Evolutionary conservation across 1,140 invertebrate genomes (phyloP).

Genomic region (Formica selysi): DNA sequence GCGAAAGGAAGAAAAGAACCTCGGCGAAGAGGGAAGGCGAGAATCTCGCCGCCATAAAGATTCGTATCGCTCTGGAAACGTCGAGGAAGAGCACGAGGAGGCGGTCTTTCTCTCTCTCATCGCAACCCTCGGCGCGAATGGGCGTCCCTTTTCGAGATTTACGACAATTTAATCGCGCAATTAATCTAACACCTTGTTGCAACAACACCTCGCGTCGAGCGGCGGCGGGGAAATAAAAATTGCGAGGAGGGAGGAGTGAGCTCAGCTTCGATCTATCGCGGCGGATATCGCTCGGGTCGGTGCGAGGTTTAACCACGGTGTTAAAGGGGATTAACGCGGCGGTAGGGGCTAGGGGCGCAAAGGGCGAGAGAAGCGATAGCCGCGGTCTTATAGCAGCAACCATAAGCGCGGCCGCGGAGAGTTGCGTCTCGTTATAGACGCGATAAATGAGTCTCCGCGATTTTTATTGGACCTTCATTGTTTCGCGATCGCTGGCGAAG

Average conservation of each 20-base stretch:
- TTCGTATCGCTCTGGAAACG: constrained; percentile 75
- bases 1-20: constrained; percentile 23
- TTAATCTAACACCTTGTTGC: constrained; percentile 86
- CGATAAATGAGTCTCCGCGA: constrained; percentile 70
- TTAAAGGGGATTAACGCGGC: constrained; percentile 72
- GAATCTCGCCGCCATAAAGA: constrained; percentile 75
- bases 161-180: constrained; percentile 86
- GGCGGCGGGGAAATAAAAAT: constrained; percentile 44
- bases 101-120: constrained; percentile 26
- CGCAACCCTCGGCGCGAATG: constrained; percentile 66
- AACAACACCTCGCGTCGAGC: constrained; percentile 82
- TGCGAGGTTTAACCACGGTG: constrained; percentile 57
- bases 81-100: constrained; percentile 59
- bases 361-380: constrained; percentile 13
- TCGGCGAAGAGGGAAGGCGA: constrained; percentile 62
- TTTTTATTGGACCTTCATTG: constrained; percentile 67
- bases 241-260: constrained; percentile 18
- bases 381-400: constrained; percentile 10
- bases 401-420: constrained; percentile 8
- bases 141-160: constrained; percentile 83
- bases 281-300: constrained; percentile 56
- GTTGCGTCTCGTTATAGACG: constrained; percentile 59
- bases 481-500: constrained; percentile 59
- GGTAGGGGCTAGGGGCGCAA: constrained; percentile 5
- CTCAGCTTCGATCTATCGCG: constrained; percentile 69